These are phyloP conservation scores for Drosophila pseudoananassae DNA, from an alignment of 1,140 invertebrate species.

Conservation along the genomic window DNA sequence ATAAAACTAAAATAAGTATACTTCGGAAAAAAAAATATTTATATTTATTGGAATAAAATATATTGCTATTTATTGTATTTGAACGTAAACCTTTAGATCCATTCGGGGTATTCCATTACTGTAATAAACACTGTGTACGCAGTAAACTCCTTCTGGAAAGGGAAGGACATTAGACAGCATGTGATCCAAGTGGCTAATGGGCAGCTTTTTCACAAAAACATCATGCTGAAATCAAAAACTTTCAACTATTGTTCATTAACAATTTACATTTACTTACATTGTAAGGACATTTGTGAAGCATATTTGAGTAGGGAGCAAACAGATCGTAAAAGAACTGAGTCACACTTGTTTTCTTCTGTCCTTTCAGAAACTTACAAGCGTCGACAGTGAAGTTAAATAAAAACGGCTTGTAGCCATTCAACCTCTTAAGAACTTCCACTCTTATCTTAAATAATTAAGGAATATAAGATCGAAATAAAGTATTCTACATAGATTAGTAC, in stretches of 20 bases:
- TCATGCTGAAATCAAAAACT: slow-evolving; percentile 9
- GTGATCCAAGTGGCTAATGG: slow-evolving; percentile 13
- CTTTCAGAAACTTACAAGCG: slow-evolving; percentile 4
- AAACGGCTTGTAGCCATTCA: slow-evolving; percentile 31
- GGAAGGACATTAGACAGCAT: slow-evolving; percentile 12
- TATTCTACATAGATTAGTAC: neutral
- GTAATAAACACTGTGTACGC: neutral
- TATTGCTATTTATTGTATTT: neutral
- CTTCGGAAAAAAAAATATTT: too few relatives aligned
- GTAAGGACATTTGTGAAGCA: slow-evolving; percentile 26
- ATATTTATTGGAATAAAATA: too few relatives aligned
- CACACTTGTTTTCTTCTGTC: neutral
- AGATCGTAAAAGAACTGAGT: slow-evolving; percentile 8
- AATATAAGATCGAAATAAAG: neutral
- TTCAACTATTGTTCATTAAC: neutral
- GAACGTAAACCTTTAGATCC: slow-evolving; percentile 1
- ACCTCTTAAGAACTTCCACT: slow-evolving; percentile 1
- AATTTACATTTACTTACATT: neutral
- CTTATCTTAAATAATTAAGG: neutral
- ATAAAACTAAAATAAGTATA: neutral
- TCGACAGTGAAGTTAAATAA: slow-evolving; percentile 24
- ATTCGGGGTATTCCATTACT: neutral
- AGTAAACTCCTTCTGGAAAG: slow-evolving; percentile 24
- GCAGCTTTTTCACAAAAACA: slow-evolving; percentile 21
- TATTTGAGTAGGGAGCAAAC: slow-evolving; percentile 11